These are phyloP conservation scores for Bombycilla garrulus DNA, from an alignment of 2,113 vertebrate genomes.

Conservation along the genomic window DNA sequence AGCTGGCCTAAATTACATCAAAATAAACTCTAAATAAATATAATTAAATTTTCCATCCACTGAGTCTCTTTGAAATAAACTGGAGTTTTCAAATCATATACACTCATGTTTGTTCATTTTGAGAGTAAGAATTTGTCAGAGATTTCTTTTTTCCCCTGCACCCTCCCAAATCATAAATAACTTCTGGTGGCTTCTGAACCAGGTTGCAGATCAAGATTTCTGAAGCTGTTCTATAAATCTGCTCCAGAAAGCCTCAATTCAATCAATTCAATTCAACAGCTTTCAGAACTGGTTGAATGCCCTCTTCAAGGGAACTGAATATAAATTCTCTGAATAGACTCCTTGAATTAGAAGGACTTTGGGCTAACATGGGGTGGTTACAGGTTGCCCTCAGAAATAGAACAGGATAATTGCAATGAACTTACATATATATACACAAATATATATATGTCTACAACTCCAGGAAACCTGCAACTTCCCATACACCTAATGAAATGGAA, in stretches of 20 bases:
- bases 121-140: background rate
- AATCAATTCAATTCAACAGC: slow-evolving; percentile 36
- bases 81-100: background rate
- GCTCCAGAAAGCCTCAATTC: slow-evolving; percentile 37
- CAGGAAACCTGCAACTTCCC: background rate
- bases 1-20: background rate
- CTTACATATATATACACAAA: too few relatives aligned
- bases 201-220: slow-evolving; percentile 11
- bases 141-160: background rate
- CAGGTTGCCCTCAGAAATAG: background rate
- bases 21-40: background rate
- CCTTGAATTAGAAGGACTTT: background rate
- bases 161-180: background rate
- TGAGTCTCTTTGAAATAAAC: background rate
- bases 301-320: slow-evolving; percentile 38
- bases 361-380: background rate
- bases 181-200: background rate
- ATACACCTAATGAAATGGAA: background rate
- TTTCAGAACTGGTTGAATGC: slow-evolving; percentile 32
- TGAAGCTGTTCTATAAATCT: background rate
- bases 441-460: background rate
- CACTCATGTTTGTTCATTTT: background rate
- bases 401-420: background rate
- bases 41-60: background rate
- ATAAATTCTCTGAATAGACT: slow-evolving; percentile 37